A percentile compares a stretch with the other conserved stretches of the same genome.
These are phyloP conservation scores for Ophion costatus DNA, from an alignment of 2,888 invertebrate genomes.

Conservation along the genomic window DNA sequence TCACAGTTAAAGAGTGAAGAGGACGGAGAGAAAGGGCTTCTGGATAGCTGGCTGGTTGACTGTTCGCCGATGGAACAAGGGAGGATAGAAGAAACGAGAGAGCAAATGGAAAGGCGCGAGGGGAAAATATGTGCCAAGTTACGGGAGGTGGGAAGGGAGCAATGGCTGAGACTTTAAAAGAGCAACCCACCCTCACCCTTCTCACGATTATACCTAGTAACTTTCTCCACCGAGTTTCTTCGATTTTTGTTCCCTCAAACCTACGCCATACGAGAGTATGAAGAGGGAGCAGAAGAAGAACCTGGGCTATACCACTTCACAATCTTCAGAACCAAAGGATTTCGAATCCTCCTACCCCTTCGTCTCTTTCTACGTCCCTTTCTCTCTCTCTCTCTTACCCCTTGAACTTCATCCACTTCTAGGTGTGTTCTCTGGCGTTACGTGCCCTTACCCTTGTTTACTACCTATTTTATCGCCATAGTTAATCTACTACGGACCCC, in stretches of 20 bases:
- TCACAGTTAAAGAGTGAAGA: conserved; percentile 54
- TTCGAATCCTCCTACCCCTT: conserved; percentile 6
- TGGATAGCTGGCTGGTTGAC: conserved; percentile 43
- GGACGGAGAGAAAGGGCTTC: conserved; percentile 40
- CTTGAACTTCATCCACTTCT: not conserved
- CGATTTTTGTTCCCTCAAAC: conserved; percentile 42
- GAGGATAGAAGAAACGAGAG: conserved; percentile 32
- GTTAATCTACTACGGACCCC: conserved; percentile 46
- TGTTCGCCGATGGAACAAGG: conserved; percentile 53
- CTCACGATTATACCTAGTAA: conserved; percentile 49
- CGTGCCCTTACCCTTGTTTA: conserved; percentile 60
- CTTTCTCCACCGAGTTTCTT: conserved; percentile 47
- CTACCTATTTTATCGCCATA: conserved; percentile 51
- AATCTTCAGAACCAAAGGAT: conserved; percentile 56
- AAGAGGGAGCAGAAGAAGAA: conserved; percentile 23
- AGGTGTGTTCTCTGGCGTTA: not conserved
- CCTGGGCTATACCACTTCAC: conserved; percentile 31
- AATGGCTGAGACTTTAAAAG: conserved; percentile 46
- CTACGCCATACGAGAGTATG: conserved; percentile 15
- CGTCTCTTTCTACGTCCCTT: conserved; percentile 16
- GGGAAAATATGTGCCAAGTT: conserved; percentile 58
- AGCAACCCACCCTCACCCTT: conserved; percentile 22
- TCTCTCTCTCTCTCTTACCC: not conserved
- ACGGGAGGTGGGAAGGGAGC: conserved; percentile 36
- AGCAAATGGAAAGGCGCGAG: conserved; percentile 12